These are phyloP conservation scores for Kryptolebias ocellatus DNA, from an alignment of 2,797 vertebrate species.

Conservation along the genomic window DNA sequence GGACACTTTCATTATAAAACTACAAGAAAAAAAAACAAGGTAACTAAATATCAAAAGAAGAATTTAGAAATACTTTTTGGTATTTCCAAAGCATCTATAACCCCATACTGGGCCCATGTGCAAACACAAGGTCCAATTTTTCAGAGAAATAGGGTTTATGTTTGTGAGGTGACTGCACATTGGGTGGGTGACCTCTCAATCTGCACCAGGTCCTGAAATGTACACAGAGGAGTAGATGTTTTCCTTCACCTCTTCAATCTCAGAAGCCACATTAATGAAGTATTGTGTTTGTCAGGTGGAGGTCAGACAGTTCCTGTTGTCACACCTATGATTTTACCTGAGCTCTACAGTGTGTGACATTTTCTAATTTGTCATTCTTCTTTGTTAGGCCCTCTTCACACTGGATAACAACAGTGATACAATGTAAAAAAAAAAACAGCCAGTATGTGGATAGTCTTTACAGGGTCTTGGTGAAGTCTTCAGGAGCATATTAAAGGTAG, in stretches of 20 bases:
- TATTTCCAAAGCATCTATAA: constrained; percentile 45
- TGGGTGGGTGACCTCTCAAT: constrained; percentile 67
- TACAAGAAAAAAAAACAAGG: constrained; percentile 28
- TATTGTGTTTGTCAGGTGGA: constrained; percentile 47
- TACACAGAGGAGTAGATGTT: constrained; percentile 65
- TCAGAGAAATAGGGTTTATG: constrained; percentile 75
- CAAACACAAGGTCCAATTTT: constrained; percentile 79
- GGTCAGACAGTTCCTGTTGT: constrained; percentile 11
- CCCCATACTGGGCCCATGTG: constrained; percentile 61
- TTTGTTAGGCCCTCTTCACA: neutral
- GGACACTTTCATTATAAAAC: neutral
- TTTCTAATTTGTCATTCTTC: neutral
- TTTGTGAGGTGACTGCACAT: constrained; percentile 68
- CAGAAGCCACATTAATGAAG: constrained; percentile 41
- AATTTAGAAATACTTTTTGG: constrained; percentile 8
- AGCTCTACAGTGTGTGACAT: neutral
- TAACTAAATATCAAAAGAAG: constrained; percentile 31
- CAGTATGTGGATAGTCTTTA: too few species aligned
- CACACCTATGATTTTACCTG: constrained; percentile 18
- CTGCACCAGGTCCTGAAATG: constrained; percentile 57
- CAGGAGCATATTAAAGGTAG: too few species aligned
- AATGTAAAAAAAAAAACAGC: too few species aligned
- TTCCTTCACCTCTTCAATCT: constrained; percentile 17
- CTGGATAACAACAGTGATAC: too few species aligned
- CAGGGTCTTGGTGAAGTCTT: too few species aligned